Evolutionary conservation across 2,888 invertebrate genomes (phyloP), one percentile per base, ranked within the genome.

Genomic region (Lottia gigantea): DNA sequence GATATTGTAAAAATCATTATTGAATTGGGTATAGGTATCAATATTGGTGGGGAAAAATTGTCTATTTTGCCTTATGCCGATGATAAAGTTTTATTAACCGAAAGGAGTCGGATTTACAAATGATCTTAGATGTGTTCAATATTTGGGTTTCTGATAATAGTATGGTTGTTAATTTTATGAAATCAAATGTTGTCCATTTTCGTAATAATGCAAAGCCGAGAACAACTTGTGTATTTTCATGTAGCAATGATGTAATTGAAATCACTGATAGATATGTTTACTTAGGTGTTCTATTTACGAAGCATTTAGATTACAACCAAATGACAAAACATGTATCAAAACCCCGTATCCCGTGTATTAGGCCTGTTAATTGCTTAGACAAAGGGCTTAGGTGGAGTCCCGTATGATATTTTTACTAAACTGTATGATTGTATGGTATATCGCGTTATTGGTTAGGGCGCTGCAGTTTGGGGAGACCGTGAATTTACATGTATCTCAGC

Each of bases 171-270:
- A 78, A 78, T 64, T 19, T 11, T 45, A 25, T 23, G 12, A 78
- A 78, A 70, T 69, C 76, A 46, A 75, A 74, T 62, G 62, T 73
- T 70, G 67, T 76, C 14, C 76, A 78, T 61, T 74, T 78, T 67
- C 46, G 75, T 26, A 68, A 64, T 40, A 14, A 16, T 0, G 66
- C 67, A 45, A 45, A 64, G 15, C 4, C 45, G 19, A 68, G 26
- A 31, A 49, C 70, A 46, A n/a, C 47, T 15, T 26, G 15, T 61
- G 46, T 46, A n/a, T 76, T 76, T 49, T 64, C n/a, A 11, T 68
- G 71, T 75, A 73, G 73, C 46, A 31, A 31, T 49, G 46, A 46
- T 4, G 31, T 16, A 8, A 12, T 76, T 2, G 7, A 55, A 4
- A 66, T 70, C 2, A 62, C 62, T 14, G 71, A 69, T 46, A 71